Evolutionary conservation across 2,113 vertebrate genomes (phyloP).

Genomic region (Equus przewalskii): DNA sequence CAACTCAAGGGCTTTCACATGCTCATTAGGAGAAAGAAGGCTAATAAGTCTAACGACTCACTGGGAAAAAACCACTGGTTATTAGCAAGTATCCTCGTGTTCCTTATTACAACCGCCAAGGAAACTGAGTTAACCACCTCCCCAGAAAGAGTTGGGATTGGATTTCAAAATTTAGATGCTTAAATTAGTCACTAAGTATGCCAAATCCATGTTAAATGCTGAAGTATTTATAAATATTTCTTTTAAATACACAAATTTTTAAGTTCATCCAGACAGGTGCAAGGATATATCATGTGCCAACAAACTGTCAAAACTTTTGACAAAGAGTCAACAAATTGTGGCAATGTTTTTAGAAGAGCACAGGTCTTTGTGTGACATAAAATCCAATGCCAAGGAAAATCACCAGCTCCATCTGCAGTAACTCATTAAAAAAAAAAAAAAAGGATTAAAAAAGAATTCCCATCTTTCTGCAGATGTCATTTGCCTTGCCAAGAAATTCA

Average conservation of each 20-base stretch:
- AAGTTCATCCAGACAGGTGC: slow-evolving; percentile 70
- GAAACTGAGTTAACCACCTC: slow-evolving; percentile 34
- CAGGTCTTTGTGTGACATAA: slow-evolving; percentile 62
- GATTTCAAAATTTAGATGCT: slow-evolving; percentile 65
- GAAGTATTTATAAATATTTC: slow-evolving; percentile 81
- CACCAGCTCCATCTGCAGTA: slow-evolving; percentile 55
- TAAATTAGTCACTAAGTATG: slow-evolving; percentile 59
- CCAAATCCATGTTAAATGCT: slow-evolving; percentile 57
- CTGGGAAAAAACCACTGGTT: not conserved
- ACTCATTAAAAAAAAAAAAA: slow-evolving; percentile 24
- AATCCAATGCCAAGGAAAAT: slow-evolving; percentile 69
- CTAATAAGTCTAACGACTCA: slow-evolving; percentile 13
- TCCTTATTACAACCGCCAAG: not conserved
- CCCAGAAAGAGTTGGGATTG: not conserved
- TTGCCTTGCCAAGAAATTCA: slow-evolving; percentile 65
- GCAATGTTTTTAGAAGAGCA: slow-evolving; percentile 67
- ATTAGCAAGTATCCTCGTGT: not conserved
- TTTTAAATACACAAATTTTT: slow-evolving; percentile 73
- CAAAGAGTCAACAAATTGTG: slow-evolving; percentile 73
- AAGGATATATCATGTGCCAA: slow-evolving; percentile 62
- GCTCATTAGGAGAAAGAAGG: slow-evolving; percentile 26
- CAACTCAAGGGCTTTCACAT: not conserved
- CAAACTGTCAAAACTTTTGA: slow-evolving; percentile 74
- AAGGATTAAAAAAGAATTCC: slow-evolving; percentile 32
- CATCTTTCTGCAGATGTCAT: slow-evolving; percentile 59